These are phyloP conservation scores for Drosophila affinis DNA, from an alignment of 2,888 invertebrate species.

Conservation along the genomic window DNA sequence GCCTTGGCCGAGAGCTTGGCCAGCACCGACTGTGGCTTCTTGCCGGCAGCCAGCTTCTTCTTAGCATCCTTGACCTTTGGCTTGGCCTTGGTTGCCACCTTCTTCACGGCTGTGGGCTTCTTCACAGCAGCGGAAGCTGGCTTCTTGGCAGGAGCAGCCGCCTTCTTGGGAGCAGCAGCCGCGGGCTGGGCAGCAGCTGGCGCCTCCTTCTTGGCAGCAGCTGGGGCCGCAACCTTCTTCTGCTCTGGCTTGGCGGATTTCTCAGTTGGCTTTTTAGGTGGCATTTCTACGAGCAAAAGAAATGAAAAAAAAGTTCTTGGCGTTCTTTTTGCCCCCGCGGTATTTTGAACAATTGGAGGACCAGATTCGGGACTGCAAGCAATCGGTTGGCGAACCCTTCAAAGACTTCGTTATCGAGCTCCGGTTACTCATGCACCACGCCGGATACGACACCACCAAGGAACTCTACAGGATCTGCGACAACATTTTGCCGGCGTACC, in stretches of 20 bases:
- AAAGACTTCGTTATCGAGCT: no score
- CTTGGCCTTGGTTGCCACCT: conserved; percentile 81
- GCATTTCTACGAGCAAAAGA: conserved; percentile 88
- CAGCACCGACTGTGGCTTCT: conserved; percentile 83
- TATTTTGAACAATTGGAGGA: no score
- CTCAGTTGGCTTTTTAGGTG: conserved; percentile 94
- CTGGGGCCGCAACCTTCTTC: conserved; percentile 82
- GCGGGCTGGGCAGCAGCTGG: conserved; percentile 82
- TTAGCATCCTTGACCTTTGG: conserved; percentile 80
- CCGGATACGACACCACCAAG: no score
- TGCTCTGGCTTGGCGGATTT: conserved; percentile 89
- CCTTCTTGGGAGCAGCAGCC: conserved; percentile 73
- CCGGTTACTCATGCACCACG: no score
- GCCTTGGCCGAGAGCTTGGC: conserved; percentile 84
- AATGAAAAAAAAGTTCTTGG: conserved; percentile 80
- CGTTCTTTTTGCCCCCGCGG: no score
- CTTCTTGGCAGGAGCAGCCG: conserved; percentile 79
- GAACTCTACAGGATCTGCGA: no score
- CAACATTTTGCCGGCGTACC: no score
- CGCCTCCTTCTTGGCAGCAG: conserved; percentile 84
- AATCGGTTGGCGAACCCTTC: no score
- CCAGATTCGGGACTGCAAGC: no score
- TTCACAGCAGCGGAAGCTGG: conserved; percentile 79
- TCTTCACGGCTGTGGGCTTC: conserved; percentile 83
- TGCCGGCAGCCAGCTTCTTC: conserved; percentile 82